Evolutionary conservation across 2,113 vertebrate genomes (phyloP), one percentile per base, ranked within the genome.

Genomic region (Anhinga rufa): DNA sequence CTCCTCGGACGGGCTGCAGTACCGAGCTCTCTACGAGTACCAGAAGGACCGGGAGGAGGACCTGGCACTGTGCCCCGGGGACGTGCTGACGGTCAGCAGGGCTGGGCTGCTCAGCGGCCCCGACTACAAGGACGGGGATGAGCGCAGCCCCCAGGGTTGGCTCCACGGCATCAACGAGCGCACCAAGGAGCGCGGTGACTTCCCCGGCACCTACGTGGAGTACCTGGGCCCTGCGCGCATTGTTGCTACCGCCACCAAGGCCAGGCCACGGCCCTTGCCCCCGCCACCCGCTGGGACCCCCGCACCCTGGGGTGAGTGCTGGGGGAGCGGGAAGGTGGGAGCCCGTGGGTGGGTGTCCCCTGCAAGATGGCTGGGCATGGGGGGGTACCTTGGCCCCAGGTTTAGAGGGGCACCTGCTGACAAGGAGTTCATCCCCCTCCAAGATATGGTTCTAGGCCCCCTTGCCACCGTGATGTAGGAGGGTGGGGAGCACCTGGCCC

Each of bases 201-300:
- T 99, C 74, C 99, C 98, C 1, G 98, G 98, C 90, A 98, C 98
- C 34, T 99, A 98, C 92, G 98, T 98, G 97, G 98, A 99, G 93
- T 98, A 98, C 68, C 95, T 98, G 40, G 98, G 98, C 25, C 97
- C 94, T 5, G 12, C 98, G 19, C 96, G 96, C n/a, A 20, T 94
- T 12, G 83, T 92, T 38, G 38, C 93, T 17, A 1, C 94, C 4
- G 29, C 75, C 24, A 4, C 90, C 25, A 99, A 98, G 90, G 88
- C 98, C 82, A 98, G 98, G 96, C 87, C 98, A 18, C 97, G 98
- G 84, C 98, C 98, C 8, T 80, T 98, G 42, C 98, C 98, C 4
- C 97, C 94, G 3, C 97, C 97, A 0, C 98, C 98, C 0, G 18
- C 94, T 0, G 95, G 95, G 85, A 94, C 54, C 34, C 96, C 98